Base-by-base conservation (phyloP, 2,888 invertebrate genomes). In the Eristalis arbustorum region DNA sequence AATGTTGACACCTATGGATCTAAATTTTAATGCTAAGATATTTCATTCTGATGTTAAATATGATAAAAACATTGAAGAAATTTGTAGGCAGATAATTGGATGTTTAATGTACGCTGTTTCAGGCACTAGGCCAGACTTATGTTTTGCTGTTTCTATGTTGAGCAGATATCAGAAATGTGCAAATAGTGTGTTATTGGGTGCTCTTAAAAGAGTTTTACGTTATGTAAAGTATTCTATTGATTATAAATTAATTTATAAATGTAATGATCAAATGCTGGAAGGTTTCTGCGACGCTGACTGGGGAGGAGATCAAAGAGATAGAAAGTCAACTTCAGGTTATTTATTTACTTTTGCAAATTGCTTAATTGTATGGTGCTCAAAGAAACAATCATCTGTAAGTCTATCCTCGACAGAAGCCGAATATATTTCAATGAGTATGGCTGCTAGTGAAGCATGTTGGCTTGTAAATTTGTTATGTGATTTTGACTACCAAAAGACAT, bases 111-210 rank as follows among this genome's bases (percentile, higher is more conserved):
- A 69, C 49, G 72, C 72, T 31, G 63, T 66, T 13, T 37, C 37
- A 61, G 74, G 73, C 57, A 68, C 84, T 28, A 56, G 79, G 42
- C 68, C 76, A 49, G 80, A 81, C 68, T 56, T 88, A 22, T 83
- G 82, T 82, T 69, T 62, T 31, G 56, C 82, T 11, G 69, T 71
- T 14, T 66, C 61, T 71, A 74, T 78, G 78, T 83, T 78, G 18
- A 82, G 78, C 61, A 73, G 69, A 67, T 74, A 78, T 69, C 87
- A 87, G 69, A 72, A 62, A 11, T 78, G 74, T 59, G 62, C 3
- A n/a, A 63, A 59, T 66, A 61, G 34, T 37, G 49, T 40, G 68
- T 66, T 78, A 69, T 64, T 87, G 69, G 31, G 76, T 28, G 40
- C 49, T 59, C 66, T 69, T 67, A 34, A 75, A 82, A 57, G 75